Base-by-base conservation (phyloP, 2,797 vertebrate species). In the Furcifer pardalis region DNA sequence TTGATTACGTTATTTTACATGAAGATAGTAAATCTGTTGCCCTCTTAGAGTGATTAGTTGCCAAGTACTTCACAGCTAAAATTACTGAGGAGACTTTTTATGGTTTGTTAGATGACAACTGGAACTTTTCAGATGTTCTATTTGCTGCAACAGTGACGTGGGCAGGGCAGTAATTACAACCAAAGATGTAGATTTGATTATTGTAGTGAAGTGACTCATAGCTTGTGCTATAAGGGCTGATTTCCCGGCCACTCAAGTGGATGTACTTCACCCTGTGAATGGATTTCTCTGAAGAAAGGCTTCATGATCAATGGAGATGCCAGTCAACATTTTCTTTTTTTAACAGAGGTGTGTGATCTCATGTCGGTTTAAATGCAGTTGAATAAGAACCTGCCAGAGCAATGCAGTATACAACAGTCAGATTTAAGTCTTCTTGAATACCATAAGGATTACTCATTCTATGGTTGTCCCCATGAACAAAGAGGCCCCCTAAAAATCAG, bases 251-350 rank as follows among this genome's bases (percentile, higher is more conserved):
- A 17, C 49, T 32, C 75, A 81, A 75, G 35, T 44, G 86, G 81
- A 79, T 63, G 65, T 79, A 35, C 71, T 80, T 90, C 2, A 17
- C 60, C 88, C 62, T 91, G 1, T 87, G 87, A 84, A 83, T 82
- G 59, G 37, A 44, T 88, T 92, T 89, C 85, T 82, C 52, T 42
- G 46, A 74, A 75, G 80, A 81, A 86, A 89, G 69, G 30, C 71
- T 81, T 89, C 79, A 65, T 78, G 42, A 85, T 92, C 71, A 85
- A 90, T 83, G 87, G 81, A 92, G 87, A 91, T 84, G 83, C 91
- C 90, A 91, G 73, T 86, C 86, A 81, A 35, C 85, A 79, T 88
- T 93, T 94, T 90, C 7, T 74, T 49, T 23, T 46, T 71, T 42
- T 56, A 77, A 59, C n/a, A 30, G 6, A 13, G 30, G 13, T 37